Base-by-base conservation (phyloP, 2,888 invertebrate species). In the Cremastinae sp. region DNA sequence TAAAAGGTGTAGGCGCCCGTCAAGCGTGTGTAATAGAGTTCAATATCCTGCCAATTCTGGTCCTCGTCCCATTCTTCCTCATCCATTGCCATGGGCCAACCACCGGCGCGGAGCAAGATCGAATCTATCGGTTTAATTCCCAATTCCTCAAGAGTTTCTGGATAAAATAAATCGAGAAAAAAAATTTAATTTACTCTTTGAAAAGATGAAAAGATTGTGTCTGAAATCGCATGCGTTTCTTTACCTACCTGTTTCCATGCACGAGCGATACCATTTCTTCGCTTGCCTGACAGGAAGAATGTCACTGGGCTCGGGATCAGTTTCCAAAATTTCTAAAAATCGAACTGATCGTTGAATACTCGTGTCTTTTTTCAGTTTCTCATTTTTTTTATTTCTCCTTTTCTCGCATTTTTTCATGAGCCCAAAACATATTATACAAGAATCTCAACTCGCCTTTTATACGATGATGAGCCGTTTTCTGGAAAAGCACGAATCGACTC, bases 71-170 rank as follows among this genome's bases (percentile, higher is more conserved):
- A 84, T 75, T 85, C 84, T 0, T 77, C 79, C 0, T 71, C 61
- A 8, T 84, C 82, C 81, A 85, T 82, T 39, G 78, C 74, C 59
- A 85, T 73, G 0, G 85, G 85, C 84, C 84, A 84, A 1, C 85
- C 85, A 10, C 84, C 85, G 45, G 70, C 70, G 47, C 77, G 74
- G 55, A 81, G 76, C 4, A 84, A 4, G 8, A 82, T 80, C n/a
- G 79, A 78, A n/a, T 83, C 56, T 5, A 86, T 12, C 2, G 85
- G 82, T 8, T 80, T 78, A 0, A 86, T 35, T 0, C 82, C 82
- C 45, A 62, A 61, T 14, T 49, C 51, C 20, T 83, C 77, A 1
- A 82, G 79, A n/a, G n/a, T 55, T 12, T 80, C 83, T 82, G 41
- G 37, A 65, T 16, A 8, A 35, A 5, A 16, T 1, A 3, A 55